Percentiles rank a stretch among this genome's conserved stretches.
Evolutionary conservation across 2,888 invertebrate species (phyloP).

Genomic region (Polymixis flavicincta): DNA sequence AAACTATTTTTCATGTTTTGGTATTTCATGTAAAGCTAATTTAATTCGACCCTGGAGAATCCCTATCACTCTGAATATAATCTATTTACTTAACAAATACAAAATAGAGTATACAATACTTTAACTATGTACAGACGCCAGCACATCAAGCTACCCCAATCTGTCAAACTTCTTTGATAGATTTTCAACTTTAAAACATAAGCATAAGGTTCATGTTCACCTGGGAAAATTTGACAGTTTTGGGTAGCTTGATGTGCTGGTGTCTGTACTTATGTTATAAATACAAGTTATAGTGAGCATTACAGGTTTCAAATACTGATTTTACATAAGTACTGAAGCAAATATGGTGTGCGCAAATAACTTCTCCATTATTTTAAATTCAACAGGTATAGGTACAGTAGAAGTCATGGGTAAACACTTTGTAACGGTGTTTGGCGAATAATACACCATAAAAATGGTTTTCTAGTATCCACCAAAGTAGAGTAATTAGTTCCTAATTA

Average conservation of each 20-base stretch:
- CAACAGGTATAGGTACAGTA: constrained; percentile 22
- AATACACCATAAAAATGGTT: not conserved
- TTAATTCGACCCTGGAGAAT: not conserved
- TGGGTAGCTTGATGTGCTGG: no score
- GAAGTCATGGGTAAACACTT: not conserved
- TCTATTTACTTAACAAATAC: constrained; percentile 34
- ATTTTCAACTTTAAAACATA: no score
- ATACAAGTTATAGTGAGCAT: constrained; percentile 51
- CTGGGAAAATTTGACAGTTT: no score
- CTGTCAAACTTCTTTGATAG: no score
- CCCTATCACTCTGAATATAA: constrained; percentile 27
- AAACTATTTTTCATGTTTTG: no score
- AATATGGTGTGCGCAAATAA: constrained; percentile 12
- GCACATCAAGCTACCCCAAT: no score
- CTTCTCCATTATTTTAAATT: not conserved
- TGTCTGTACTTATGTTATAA: constrained; percentile 19
- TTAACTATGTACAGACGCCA: constrained; percentile 11
- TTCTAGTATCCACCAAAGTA: not conserved
- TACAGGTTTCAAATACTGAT: constrained; percentile 54
- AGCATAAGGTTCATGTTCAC: no score
- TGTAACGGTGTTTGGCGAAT: not conserved
- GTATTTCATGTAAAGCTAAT: no score
- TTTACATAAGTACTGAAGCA: constrained; percentile 53
- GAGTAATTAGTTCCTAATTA: not conserved
- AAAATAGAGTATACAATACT: constrained; percentile 25